Percentiles rank a stretch among this genome's conserved stretches.
Conservation (phyloP, 1,140 invertebrate species). For the Drosophila ananassae region DNA sequence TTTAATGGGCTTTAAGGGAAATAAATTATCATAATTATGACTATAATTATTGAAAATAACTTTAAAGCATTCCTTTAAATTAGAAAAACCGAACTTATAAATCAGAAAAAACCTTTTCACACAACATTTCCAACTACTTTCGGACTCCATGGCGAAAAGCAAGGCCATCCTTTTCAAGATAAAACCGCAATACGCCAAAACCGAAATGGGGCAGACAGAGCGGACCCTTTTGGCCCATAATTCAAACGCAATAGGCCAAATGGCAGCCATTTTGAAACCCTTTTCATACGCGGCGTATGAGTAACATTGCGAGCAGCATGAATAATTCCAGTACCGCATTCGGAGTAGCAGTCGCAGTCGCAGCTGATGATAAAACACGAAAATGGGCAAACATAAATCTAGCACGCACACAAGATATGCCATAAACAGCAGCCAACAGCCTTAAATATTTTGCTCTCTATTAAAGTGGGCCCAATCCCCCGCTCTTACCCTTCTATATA, state of each 20-base stretch:
- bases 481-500: slow-evolving; percentile 4
- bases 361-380: slow-evolving; percentile 81
- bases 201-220: slow-evolving; percentile 2
- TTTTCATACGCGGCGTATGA: slow-evolving; percentile 77
- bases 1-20: background rate
- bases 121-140: slow-evolving; percentile 66
- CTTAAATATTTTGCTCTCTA: slow-evolving; percentile 63
- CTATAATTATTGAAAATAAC: background rate
- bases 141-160: slow-evolving; percentile 3
- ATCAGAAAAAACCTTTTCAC: slow-evolving; percentile 71
- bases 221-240: slow-evolving; percentile 63
- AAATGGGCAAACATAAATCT: slow-evolving; percentile 79
- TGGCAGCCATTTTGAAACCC: slow-evolving; percentile 59
- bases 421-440: slow-evolving; percentile 41
- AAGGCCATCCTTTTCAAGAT: slow-evolving; percentile 37
- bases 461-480: slow-evolving; percentile 35
- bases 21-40: no score
- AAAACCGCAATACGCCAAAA: slow-evolving; percentile 30
- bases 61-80: background rate
- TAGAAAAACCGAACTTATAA: slow-evolving; percentile 33
- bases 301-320: slow-evolving; percentile 69
- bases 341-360: slow-evolving; percentile 23
- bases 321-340: slow-evolving; percentile 66
- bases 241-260: slow-evolving; percentile 59
- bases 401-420: slow-evolving; percentile 54